phyloP scores from a whole-genome alignment of 2,797 vertebrate species.

The Enteromius treurensis region DNA sequence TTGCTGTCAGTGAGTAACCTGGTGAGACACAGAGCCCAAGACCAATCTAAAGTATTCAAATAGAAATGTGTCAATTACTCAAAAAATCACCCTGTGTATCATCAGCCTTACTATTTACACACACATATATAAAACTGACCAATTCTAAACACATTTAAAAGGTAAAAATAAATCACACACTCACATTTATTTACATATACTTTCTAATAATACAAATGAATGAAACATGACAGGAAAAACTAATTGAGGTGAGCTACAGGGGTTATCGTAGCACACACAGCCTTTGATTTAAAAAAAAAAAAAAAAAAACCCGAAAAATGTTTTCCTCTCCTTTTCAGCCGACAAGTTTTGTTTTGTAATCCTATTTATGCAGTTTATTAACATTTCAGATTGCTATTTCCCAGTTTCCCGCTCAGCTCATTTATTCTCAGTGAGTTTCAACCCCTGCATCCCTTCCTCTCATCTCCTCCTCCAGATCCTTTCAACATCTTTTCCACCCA shows the following conservation, averaged over 20 bases:
- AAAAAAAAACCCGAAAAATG: background rate
- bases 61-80: too few species aligned
- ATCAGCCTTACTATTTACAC: too few species aligned
- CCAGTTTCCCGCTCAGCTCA: background rate
- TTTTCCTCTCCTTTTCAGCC: background rate
- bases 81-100: too few species aligned
- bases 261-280: background rate
- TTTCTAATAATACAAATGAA: background rate
- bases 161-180: too few species aligned
- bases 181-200: background rate
- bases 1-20: too few species aligned
- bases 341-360: background rate
- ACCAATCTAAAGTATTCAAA: too few species aligned
- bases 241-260: background rate
- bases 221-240: background rate
- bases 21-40: too few species aligned
- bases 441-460: conserved; percentile 4
- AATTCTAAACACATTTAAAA: background rate
- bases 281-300: too few species aligned
- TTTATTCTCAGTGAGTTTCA: conserved; percentile 5
- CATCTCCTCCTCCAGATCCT: conserved; percentile 11
- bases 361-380: background rate
- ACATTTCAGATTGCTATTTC: background rate
- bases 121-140: too few species aligned
- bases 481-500: conserved; percentile 38